Conservation (phyloP, 2,113 vertebrate genomes). For the Fukomys damarensis region DNA sequence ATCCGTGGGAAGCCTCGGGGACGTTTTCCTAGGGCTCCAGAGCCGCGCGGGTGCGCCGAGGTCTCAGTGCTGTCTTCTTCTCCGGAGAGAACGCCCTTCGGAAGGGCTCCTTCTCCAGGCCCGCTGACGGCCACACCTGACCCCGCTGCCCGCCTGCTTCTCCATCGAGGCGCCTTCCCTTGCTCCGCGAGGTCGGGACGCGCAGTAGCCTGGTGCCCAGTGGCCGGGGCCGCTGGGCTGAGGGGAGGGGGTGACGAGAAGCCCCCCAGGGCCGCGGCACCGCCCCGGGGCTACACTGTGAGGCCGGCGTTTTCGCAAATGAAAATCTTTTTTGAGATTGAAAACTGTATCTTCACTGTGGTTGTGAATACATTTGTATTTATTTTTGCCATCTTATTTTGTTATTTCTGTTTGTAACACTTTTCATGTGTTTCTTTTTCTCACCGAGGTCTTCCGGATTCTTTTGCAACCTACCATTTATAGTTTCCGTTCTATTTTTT, state of each 20-base stretch:
- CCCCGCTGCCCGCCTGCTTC: neutral
- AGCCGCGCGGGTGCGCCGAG: neutral
- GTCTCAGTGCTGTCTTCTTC: conserved; percentile 16
- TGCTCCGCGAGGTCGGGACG: too few relatives aligned
- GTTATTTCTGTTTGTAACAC: neutral
- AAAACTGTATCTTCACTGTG: neutral
- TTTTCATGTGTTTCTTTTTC: neutral
- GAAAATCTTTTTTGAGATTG: neutral
- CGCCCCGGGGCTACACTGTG: neutral
- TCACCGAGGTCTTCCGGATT: neutral
- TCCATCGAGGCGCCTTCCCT: too few relatives aligned
- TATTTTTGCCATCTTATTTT: neutral
- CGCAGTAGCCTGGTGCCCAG: too few relatives aligned
- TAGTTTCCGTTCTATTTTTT: neutral
- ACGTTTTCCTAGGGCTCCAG: neutral
- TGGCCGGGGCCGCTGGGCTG: too few relatives aligned
- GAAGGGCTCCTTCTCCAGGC: conserved; percentile 4
- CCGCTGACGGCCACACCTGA: neutral
- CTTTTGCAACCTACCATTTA: neutral
- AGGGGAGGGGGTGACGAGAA: too few relatives aligned
- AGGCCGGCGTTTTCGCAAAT: neutral
- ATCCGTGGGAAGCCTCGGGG: neutral
- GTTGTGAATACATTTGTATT: neutral
- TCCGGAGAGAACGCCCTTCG: neutral
- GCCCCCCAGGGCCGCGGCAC: too few relatives aligned